phyloP scores from a whole-genome alignment of 2,113 vertebrate genomes.

The Candoia aspera region DNA sequence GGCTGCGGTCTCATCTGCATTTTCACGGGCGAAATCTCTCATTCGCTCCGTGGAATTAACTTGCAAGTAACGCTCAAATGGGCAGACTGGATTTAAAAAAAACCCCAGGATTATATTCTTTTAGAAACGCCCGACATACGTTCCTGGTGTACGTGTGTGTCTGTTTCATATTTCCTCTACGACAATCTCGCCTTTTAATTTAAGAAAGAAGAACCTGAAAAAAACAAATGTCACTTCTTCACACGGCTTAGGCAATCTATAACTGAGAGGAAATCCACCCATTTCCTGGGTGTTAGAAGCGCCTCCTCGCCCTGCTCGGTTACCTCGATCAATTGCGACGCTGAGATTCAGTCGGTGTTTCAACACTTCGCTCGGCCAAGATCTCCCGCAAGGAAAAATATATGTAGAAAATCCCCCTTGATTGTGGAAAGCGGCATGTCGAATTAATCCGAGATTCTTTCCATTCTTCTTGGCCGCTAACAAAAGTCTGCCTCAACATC shows the following conservation, averaged over 20 bases:
- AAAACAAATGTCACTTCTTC: background rate
- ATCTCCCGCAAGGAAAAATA: background rate
- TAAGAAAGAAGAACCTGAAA: background rate
- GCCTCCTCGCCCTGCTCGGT: background rate
- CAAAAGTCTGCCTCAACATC: background rate
- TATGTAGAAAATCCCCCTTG: background rate
- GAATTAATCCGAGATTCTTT: background rate
- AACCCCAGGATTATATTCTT: background rate
- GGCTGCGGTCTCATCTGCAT: too few species aligned
- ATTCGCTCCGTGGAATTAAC: background rate
- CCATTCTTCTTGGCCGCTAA: background rate
- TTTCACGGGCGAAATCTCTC: background rate
- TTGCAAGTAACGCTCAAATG: background rate
- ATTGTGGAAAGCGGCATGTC: background rate
- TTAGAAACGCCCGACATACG: background rate
- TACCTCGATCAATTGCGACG: background rate
- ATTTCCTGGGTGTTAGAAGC: background rate
- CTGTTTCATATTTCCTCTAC: background rate
- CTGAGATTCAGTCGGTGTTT: background rate
- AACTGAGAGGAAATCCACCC: background rate
- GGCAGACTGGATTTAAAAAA: background rate
- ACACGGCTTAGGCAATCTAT: background rate
- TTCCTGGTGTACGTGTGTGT: background rate
- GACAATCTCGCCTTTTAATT: background rate
- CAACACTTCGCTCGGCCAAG: background rate